Conservation (phyloP, 2,113 vertebrate genomes). For the Hirundichthys speculiger region DNA sequence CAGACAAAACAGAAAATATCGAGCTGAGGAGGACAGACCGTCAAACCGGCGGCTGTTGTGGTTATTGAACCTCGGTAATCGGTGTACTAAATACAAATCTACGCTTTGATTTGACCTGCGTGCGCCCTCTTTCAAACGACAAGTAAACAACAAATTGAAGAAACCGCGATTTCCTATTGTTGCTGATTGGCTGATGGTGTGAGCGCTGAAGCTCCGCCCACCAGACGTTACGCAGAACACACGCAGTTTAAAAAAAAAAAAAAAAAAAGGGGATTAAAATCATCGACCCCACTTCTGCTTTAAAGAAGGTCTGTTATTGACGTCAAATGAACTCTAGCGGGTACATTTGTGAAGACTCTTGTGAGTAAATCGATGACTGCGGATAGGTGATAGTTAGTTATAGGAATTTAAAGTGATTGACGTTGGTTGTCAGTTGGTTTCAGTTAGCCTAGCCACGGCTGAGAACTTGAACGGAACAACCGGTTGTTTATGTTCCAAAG, state of each 20-base stretch:
- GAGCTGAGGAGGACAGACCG: neutral
- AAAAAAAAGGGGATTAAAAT: conserved; percentile 29
- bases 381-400: neutral
- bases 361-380: accelerated
- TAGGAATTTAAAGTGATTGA: too few species aligned
- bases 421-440: neutral
- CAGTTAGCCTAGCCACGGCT: neutral
- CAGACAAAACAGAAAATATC: neutral
- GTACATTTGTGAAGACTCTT: neutral
- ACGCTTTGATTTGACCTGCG: accelerated
- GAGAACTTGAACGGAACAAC: neutral
- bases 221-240: neutral
- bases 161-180: conserved; percentile 73
- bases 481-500: conserved; percentile 38
- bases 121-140: neutral
- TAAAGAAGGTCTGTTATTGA: conserved; percentile 10
- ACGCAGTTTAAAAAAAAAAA: too few species aligned
- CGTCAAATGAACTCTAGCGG: neutral
- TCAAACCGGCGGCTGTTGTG: accelerated
- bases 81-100: accelerated
- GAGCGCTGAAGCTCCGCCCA: conserved; percentile 32
- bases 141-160: conserved; percentile 72
- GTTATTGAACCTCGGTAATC: neutral
- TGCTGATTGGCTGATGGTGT: conserved; percentile 55
- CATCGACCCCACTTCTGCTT: neutral